phyloP scores from a whole-genome alignment of 1,140 invertebrate species.

The Drosophila orena region DNA sequence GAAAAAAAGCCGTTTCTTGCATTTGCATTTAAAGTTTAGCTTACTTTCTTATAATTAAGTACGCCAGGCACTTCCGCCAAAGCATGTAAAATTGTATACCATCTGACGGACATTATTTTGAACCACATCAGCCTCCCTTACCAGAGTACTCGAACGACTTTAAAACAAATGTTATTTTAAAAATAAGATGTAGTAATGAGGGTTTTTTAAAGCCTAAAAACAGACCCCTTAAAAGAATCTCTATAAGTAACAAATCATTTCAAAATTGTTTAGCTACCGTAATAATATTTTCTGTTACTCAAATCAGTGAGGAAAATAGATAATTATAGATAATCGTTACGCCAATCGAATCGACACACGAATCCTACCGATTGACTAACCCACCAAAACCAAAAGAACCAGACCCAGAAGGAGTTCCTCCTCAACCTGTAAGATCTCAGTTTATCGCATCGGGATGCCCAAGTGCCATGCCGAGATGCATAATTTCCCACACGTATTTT shows the following conservation, averaged over 20 bases:
- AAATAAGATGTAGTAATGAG: no score
- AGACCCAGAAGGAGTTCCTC: not conserved
- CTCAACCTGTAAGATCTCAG: conserved; percentile 22
- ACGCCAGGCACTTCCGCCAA: not conserved
- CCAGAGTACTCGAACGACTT: not conserved
- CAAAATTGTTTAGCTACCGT: not conserved
- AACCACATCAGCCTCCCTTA: no score
- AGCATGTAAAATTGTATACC: not conserved
- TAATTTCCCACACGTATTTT: conserved; percentile 37
- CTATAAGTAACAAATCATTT: not conserved
- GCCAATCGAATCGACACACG: conserved; percentile 21
- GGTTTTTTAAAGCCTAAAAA: no score
- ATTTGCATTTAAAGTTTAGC: no score
- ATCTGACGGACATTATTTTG: no score
- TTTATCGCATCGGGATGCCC: conserved; percentile 11
- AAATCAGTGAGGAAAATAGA: not conserved
- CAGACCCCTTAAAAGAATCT: no score
- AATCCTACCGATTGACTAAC: conserved; percentile 39
- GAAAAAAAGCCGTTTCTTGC: no score
- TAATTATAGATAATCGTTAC: conserved; percentile 1
- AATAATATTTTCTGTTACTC: not conserved
- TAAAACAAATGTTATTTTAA: no score
- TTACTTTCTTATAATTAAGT: no score
- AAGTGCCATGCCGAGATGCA: conserved; percentile 1
- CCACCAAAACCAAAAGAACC: conserved; percentile 14